Evolutionary conservation across 1,140 invertebrate species (phyloP), one percentile per base, ranked within the genome.

Genomic region (Coenobita brevimanus): DNA sequence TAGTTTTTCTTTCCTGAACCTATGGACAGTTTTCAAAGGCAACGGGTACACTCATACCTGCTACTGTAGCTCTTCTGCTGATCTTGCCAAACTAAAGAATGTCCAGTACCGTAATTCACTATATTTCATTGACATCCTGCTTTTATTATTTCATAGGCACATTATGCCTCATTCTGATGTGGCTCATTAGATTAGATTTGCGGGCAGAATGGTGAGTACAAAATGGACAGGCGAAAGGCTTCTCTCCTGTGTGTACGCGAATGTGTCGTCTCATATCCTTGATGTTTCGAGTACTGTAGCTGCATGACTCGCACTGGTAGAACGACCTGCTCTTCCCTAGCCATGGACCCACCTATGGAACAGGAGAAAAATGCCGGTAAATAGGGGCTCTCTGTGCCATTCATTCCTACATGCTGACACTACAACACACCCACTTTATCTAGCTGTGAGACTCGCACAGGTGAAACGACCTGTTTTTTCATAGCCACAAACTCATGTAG

Each of bases 261-360:
- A 87, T 87, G 64, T 87, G 84, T 33, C 84, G 84, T 13, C 84
- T 57, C 84, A 87, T 87, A 80, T 87, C 84, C 84, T 87, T 87
- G 76, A 38, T 80, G 84, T 80, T 87, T 57, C 64, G 84, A 80
- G 84, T 87, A 71, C 73, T 79, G 84, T 87, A 87, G 75, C 84
- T 87, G 84, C 84, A 87, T 13, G 75, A 87, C 84, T 87, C 75
- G 36, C 84, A 87, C 76, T 87, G 84, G 84, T 87, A 80, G 84
- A 69, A 8, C 60, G 84, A 62, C 84, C 84, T 69, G 75, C 76
- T 87, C 75, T 87, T 79, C 75, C 84, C 84, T 87, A 87, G 38
- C 84, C 84, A 87, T 62, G 84, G 84, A 80, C 36, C 57, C 84
- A 87, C 84, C 84, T 87, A 87, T 21, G 76, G 62, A 87, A 87